Evolutionary conservation across 2,797 vertebrate species (phyloP), one percentile per base, ranked within the genome.

Genomic region (Hemitrygon akajei): DNA sequence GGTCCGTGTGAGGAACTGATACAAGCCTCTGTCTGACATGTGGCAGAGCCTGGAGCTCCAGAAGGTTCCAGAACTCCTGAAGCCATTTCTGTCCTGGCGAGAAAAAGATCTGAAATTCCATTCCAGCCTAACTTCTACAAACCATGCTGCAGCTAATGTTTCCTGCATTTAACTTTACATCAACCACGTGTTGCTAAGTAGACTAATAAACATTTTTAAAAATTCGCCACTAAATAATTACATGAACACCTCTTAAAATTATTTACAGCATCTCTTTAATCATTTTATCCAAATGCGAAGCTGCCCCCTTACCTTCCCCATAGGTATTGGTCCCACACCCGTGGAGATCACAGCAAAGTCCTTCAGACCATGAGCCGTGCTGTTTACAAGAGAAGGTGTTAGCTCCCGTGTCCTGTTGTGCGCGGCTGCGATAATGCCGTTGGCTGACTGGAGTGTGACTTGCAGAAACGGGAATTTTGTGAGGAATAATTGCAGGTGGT

Each of bases 41-140:
- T 86, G 56, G 82, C 27, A 60, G 56, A 60, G 82, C 82, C 82
- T 63, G 25, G 7, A 86, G 82, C 56, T 86, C 82, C 82, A 63
- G 82, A 63, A 86, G 60, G 25, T 86, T 84, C 81, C 81, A 30
- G 81, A 84, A 84, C 81, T 86, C 82, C 82, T 86, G 82, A 86
- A 86, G 82, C 58, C 27, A 27, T 60, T 86, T 60, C 56, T 86
- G 56, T 60, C 60, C 56, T 12, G 81, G 63, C 9, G 63, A 66
- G 25, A 30, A 76, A 86, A 86, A 30, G 60, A 7, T n/a, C 16
- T 86, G 82, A 86, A 86, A 86, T 86, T 58, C 86, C 60, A 89
- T 89, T 89, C 66, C 60, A 89, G 27, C 20, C 86, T n/a, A 69
- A 66, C 1, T 56, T 63, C 60, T n/a, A 16, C 82, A 12, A n/a